Evolutionary conservation across 1,140 invertebrate genomes (phyloP), one percentile per base, ranked within the genome.

Genomic region (Coptotermes formosanus): DNA sequence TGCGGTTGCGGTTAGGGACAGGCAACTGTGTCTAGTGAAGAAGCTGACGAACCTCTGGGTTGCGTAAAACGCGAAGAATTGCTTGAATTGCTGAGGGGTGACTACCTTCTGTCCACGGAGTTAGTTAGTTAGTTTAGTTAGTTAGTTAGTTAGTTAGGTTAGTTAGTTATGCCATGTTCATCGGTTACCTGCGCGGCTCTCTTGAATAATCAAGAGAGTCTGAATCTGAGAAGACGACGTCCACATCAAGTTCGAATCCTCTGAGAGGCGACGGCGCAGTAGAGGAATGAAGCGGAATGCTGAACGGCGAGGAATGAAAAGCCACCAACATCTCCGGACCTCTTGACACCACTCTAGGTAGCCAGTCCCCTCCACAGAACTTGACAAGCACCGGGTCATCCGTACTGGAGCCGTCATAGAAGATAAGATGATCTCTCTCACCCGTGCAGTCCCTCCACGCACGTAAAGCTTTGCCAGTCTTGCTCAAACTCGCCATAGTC

Each of bases 191-290:
- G 90, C 81, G 92, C 90, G 48, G 91, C 87, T 93, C 92, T 85
- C 93, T 91, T 0, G 94, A 93, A 87, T 94, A 96, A 88, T 96
- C 95, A 30, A 94, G 91, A 0, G 94, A 95, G 88, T 97, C 95
- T 0, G 96, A 97, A 89, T 97, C 96, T 1, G 96, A 95, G 88
- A 97, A 97, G 16, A 97, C 93, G n/a, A 97, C 95, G 88, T 96
- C 95, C 16, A 97, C 95, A 88, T 97, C 95, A 14, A 98, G 92
- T 88, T 97, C 96, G 87, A 97, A 95, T 83, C 95, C 95, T 0
- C 95, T 91, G 75, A 96, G 90, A 0, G 95, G 93, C 1, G 94
- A 95, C 69, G 91, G 90, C 32, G 89, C 89, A 1, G 92, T 92
- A 25, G 92, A 91, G 6, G 84, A 32, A 83, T 94, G 94, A 30